Percentiles rank a stretch among this genome's conserved stretches.
Evolutionary conservation across 2,797 vertebrate species (phyloP).

Genomic region (Pseudomugil gertrudae): DNA sequence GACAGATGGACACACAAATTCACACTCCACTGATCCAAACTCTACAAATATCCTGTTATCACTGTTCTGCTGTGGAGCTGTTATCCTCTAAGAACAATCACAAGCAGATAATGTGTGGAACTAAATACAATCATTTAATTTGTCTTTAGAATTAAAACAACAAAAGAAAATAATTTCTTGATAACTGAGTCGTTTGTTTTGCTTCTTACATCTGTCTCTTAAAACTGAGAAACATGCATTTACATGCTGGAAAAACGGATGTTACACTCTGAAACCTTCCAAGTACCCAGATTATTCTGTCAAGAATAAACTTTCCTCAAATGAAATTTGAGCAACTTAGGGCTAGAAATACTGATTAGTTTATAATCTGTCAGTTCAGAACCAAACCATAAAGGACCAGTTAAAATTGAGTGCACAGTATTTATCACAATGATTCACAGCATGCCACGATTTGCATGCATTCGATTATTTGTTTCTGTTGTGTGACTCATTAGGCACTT

Average conservation of each 20-base stretch:
- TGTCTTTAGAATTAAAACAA: neutral
- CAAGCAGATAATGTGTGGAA: conserved; percentile 22
- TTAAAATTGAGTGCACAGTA: neutral
- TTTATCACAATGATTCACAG: neutral
- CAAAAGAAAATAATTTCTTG: neutral
- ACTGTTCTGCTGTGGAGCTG: conserved; percentile 28
- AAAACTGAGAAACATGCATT: neutral
- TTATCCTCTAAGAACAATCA: conserved; percentile 30
- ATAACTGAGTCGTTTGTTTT: neutral
- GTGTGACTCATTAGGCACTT: neutral
- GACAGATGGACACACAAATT: conserved; percentile 52
- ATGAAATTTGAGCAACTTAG: neutral
- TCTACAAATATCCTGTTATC: conserved; percentile 41
- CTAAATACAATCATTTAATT: conserved; percentile 14
- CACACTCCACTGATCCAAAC: conserved; percentile 38
- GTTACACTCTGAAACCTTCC: neutral
- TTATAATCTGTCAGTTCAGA: neutral
- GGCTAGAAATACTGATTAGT: neutral
- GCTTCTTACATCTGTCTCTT: neutral
- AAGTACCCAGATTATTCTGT: neutral
- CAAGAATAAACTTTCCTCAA: neutral
- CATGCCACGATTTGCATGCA: neutral
- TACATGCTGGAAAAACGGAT: neutral
- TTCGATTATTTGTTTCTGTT: neutral
- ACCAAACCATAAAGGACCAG: neutral